These are phyloP conservation scores for Mylabris phalerata DNA, from an alignment of 1,140 invertebrate genomes.

Conservation along the genomic window DNA sequence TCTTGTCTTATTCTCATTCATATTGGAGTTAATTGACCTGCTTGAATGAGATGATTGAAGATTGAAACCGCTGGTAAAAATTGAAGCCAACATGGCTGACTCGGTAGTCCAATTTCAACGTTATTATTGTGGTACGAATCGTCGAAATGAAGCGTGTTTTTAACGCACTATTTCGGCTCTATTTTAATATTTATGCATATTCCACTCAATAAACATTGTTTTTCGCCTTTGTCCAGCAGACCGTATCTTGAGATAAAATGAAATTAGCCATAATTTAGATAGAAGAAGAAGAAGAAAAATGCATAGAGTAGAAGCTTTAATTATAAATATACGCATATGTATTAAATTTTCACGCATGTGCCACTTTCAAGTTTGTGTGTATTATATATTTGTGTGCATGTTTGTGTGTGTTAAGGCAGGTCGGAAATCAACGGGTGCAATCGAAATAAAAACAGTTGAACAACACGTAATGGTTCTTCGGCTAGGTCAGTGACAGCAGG, in stretches of 20 bases:
- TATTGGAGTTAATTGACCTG: too few relatives aligned
- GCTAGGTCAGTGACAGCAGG: slow-evolving; percentile 34
- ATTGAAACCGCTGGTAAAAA: too few relatives aligned
- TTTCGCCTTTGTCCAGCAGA: slow-evolving; percentile 17
- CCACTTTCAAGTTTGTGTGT: slow-evolving; percentile 21
- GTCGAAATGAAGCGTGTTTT: too few relatives aligned
- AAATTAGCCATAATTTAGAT: slow-evolving; percentile 32
- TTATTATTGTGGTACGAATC: too few relatives aligned
- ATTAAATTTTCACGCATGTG: slow-evolving; percentile 33
- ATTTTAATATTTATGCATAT: too few relatives aligned
- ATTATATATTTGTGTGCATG: background rate
- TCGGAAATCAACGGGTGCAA: slow-evolving; percentile 29
- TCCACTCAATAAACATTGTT: background rate
- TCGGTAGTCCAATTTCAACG: too few relatives aligned
- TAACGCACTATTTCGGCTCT: background rate
- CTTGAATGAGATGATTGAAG: too few relatives aligned
- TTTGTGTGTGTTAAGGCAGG: slow-evolving; percentile 23
- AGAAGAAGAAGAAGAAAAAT: background rate
- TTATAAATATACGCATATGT: slow-evolving; percentile 30
- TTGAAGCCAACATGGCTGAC: too few relatives aligned
- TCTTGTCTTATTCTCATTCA: too few relatives aligned
- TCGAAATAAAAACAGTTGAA: slow-evolving; percentile 33
- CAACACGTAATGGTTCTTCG: slow-evolving; percentile 32
- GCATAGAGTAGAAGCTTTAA: slow-evolving; percentile 13
- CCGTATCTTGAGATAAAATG: slow-evolving; percentile 30